These are phyloP conservation scores for Rhabdomys dilectus DNA, from an alignment of 2,113 vertebrate genomes.

Conservation along the genomic window DNA sequence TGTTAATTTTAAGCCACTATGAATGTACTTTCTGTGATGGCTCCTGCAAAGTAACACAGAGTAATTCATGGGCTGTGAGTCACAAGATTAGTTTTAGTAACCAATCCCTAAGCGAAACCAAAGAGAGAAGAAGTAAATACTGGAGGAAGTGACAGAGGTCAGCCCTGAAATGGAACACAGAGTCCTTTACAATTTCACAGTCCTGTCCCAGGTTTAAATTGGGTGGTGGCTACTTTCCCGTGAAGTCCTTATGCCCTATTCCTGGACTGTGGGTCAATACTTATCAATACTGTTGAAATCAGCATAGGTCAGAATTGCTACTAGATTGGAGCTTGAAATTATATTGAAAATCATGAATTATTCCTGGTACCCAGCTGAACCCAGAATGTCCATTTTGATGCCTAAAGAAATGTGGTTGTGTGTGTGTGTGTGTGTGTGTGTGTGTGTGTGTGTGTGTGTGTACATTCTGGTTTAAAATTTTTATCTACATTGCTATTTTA, in stretches of 20 bases:
- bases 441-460: not conserved
- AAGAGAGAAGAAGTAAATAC: conserved; percentile 32
- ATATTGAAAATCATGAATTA: not conserved
- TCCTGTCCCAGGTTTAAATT: conserved; percentile 57
- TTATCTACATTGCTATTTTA: conserved; percentile 35
- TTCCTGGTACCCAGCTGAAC: not conserved
- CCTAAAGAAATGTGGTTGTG: conserved; percentile 21
- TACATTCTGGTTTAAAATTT: not conserved
- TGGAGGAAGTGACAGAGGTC: not conserved
- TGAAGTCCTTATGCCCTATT: not conserved
- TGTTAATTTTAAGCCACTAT: conserved; percentile 80
- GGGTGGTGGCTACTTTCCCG: conserved; percentile 28
- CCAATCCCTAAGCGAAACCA: conserved; percentile 37
- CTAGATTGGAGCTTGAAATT: conserved; percentile 29
- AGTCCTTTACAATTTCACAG: not conserved
- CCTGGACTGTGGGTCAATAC: conserved; percentile 32
- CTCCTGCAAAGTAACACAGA: conserved; percentile 68
- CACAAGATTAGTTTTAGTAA: conserved; percentile 62
- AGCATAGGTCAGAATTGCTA: conserved; percentile 61
- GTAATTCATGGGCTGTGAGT: not conserved
- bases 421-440: conserved; percentile 14
- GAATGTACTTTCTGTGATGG: conserved; percentile 68
- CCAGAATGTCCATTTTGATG: not conserved
- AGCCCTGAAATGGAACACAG: not conserved
- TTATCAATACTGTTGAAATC: conserved; percentile 22